These are phyloP conservation scores for Leptinotarsa undecemlineata DNA, from an alignment of 1,140 invertebrate genomes.

Conservation along the genomic window DNA sequence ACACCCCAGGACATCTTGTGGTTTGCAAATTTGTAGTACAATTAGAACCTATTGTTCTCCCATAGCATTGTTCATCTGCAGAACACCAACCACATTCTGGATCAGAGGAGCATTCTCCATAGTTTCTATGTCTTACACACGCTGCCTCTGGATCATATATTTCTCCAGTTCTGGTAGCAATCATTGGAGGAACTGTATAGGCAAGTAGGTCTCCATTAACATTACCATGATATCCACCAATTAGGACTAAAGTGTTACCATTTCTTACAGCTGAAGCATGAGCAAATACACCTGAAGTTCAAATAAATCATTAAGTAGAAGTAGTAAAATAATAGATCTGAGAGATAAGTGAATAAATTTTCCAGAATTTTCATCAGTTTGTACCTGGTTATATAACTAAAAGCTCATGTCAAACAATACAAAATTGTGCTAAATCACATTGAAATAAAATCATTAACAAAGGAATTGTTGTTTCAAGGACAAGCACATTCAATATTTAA, in stretches of 20 bases:
- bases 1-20: constrained; percentile 84
- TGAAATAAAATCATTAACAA: no score
- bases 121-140: constrained; percentile 71
- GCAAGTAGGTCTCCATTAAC: constrained; percentile 82
- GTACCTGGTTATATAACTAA: no score
- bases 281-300: constrained; percentile 71
- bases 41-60: constrained; percentile 76
- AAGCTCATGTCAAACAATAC: no score
- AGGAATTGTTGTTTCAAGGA: no score
- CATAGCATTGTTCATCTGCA: constrained; percentile 75
- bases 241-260: constrained; percentile 81
- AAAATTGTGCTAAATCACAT: no score
- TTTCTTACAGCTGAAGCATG: constrained; percentile 79
- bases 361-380: no score
- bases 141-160: constrained; percentile 69
- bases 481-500: no score
- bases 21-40: constrained; percentile 89
- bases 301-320: background rate
- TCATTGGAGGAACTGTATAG: constrained; percentile 75
- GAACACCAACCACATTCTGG: constrained; percentile 94
- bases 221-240: constrained; percentile 91
- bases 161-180: constrained; percentile 67
- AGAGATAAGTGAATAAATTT: no score
- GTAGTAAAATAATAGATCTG: no score
- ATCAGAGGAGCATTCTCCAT: constrained; percentile 81